Evolutionary conservation across 2,797 vertebrate species (phyloP).

Genomic region (Dendrocincla tyrannina): DNA sequence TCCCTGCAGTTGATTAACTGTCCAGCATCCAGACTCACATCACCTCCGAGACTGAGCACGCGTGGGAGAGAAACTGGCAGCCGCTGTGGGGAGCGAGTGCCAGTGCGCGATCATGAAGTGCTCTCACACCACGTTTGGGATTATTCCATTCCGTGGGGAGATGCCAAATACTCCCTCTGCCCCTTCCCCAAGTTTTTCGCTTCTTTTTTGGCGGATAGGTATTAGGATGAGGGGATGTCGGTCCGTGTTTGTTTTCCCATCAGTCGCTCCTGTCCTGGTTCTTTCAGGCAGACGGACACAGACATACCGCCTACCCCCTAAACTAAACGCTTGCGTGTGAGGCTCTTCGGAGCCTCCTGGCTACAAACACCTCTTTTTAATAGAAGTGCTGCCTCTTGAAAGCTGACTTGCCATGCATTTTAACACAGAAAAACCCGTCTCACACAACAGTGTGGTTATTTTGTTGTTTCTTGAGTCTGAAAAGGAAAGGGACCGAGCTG

Average conservation of each 20-base stretch:
- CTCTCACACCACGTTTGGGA: neutral
- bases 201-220: neutral
- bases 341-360: neutral
- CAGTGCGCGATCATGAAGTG: neutral
- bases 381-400: neutral
- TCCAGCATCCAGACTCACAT: neutral
- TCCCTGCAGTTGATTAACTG: slow-evolving; percentile 40
- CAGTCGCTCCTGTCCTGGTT: fast-evolving
- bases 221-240: neutral
- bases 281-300: neutral
- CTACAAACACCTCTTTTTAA: neutral
- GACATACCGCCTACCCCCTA: fast-evolving
- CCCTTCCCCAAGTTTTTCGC: neutral
- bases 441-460: neutral
- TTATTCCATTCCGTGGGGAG: neutral
- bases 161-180: neutral
- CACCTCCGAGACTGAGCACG: neutral
- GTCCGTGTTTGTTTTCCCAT: neutral
- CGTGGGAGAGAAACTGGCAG: slow-evolving; percentile 57
- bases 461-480: neutral
- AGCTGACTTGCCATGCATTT: neutral
- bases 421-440: neutral
- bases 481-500: neutral
- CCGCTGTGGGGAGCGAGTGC: fast-evolving
- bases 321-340: fast-evolving